phyloP scores from a whole-genome alignment of 2,797 vertebrate species.

The Clarias fuscus region DNA sequence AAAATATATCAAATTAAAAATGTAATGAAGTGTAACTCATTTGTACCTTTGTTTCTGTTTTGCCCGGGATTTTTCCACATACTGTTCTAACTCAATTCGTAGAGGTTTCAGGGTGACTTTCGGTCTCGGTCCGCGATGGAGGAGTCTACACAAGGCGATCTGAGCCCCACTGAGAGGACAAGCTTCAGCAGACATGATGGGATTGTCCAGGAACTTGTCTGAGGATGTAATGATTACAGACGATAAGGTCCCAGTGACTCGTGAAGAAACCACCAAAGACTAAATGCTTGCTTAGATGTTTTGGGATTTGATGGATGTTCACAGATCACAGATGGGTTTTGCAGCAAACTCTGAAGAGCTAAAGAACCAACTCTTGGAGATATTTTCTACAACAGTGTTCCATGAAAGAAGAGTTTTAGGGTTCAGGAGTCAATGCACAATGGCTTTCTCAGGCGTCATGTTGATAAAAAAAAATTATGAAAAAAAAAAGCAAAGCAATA shows the following conservation, averaged over 20 bases:
- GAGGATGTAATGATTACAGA: not conserved
- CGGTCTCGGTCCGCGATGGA: conserved; percentile 75
- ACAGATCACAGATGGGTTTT: not conserved
- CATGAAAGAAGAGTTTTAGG: not conserved
- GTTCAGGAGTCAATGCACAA: not conserved
- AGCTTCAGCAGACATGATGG: conserved; percentile 63
- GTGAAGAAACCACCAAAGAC: not conserved
- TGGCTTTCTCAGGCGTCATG: not conserved
- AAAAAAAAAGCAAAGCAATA: no score
- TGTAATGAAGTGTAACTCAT: not conserved
- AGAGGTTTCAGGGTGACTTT: conserved; percentile 73
- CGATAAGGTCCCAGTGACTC: not conserved
- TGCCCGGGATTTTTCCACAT: conserved; percentile 71
- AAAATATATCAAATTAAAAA: not conserved
- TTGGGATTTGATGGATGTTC: not conserved
- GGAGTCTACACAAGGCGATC: conserved; percentile 77
- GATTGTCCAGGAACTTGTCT: not conserved
- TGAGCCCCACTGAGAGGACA: conserved; percentile 73
- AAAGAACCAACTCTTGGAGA: not conserved
- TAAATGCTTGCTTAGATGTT: not conserved
- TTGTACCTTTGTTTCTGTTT: conserved; percentile 78
- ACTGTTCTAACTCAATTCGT: conserved; percentile 76
- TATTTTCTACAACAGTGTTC: not conserved
- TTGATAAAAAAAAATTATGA: not conserved
- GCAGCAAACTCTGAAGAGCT: not conserved